Evolutionary conservation across 2,797 vertebrate genomes (phyloP).

Genomic region (Clamator glandarius): DNA sequence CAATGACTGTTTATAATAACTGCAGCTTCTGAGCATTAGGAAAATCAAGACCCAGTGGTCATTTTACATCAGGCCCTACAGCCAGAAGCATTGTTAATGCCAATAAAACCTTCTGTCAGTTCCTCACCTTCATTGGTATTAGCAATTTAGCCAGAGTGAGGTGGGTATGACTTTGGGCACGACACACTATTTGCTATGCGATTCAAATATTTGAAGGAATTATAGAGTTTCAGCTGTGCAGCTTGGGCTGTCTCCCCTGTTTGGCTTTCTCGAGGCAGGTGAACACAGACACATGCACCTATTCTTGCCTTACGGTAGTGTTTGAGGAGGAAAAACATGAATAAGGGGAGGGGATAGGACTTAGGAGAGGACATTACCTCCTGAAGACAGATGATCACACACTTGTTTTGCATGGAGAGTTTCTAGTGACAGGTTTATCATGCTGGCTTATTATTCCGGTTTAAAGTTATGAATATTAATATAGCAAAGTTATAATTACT

Average conservation of each 20-base stretch:
- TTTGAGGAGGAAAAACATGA: not conserved
- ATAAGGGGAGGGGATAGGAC: not conserved
- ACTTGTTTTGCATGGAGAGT: conserved; percentile 63
- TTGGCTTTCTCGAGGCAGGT: not conserved
- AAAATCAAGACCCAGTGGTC: not conserved
- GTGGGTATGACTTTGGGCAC: not conserved
- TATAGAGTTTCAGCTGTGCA: not conserved
- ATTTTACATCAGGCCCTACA: not conserved
- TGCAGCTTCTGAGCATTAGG: not conserved
- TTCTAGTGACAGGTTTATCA: conserved; percentile 71
- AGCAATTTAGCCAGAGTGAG: not conserved
- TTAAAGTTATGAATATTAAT: conserved; percentile 83
- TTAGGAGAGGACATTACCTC: conserved; percentile 35
- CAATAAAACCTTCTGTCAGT: not conserved
- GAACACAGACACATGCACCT: rapidly evolving
- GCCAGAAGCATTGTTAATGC: not conserved
- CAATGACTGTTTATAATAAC: not conserved
- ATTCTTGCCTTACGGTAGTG: not conserved
- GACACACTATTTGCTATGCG: not conserved
- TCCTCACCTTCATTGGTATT: not conserved
- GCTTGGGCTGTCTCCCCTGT: not conserved
- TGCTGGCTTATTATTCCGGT: conserved; percentile 75
- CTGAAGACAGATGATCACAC: conserved; percentile 42
- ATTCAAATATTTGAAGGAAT: not conserved
- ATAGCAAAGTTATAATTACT: conserved; percentile 79